Base-by-base conservation (phyloP, 64 coral and sea anemone genomes). In the Platygyra sinensis region DNA sequence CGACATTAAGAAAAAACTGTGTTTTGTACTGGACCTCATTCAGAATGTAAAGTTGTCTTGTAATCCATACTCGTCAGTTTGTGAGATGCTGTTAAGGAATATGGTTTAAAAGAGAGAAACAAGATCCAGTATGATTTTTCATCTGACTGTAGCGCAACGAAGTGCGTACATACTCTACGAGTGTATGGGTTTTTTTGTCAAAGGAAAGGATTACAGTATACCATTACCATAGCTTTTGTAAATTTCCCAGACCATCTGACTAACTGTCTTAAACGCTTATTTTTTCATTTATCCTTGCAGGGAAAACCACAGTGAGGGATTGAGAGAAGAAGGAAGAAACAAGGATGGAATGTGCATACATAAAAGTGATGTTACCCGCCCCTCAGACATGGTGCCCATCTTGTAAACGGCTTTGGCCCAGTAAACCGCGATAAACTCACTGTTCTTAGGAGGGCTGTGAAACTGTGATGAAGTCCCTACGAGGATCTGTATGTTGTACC, bases 341-440 rank as follows among this genome's bases (percentile, higher is more conserved):
- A 98, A 98, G n/a, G 67, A 98, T 98, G 96, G 94, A 98, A n/a
- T n/a, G n/a, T 92, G 96, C 96, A 31, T 98, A 98, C 60, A 98
- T 98, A 27, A 98, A 98, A n/a, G n/a, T 80, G 96, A 98, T n/a
- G 63, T 78, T 98, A 51, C n/a, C n/a, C n/a, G n/a, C n/a, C n/a
- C n/a, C n/a, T 98, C 96, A 18, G 96, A 98, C 52, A 98, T 98
- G 96, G 96, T 98, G 30, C n/a, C 96, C 96, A 25, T 98, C 96
- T 3, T 98, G 96, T 42, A n/a, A 98, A 94, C 78, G 96, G 96
- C 16, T n/a, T 80, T 98, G 89, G 96, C 96, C 27, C 88, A n/a
- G 96, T 4, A 98, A 98, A 92, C 96, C 96, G 59, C n/a, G 96
- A 98, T 80, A 98, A 98, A 80, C 84, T 98, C 50, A 98, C 96